Base-by-base conservation (phyloP, 64 coral and sea anemone species). In the Montipora foliosa region DNA sequence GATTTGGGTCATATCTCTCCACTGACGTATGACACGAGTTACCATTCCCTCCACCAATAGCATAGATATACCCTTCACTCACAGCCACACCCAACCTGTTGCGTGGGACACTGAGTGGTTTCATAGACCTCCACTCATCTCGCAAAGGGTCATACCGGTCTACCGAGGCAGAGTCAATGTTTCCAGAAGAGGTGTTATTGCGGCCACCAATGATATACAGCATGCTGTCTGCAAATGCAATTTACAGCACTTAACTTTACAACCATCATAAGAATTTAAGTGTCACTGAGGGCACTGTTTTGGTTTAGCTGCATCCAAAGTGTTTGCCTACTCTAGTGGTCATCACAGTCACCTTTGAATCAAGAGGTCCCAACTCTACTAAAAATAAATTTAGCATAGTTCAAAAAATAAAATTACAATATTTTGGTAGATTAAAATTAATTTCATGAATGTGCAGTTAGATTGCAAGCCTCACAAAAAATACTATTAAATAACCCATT, bases 181-280 rank as follows among this genome's bases (percentile, higher is more conserved):
- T 93, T 1, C 95, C 95, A 55, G 78, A 89, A 16, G 74, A 55
- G 15, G 91, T 89, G 87, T 96, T 96, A 29, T 88, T 96, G 6
- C 95, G 91, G 11, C 95, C 95, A 70, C 95, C 95, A 71, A 96
- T 90, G 17, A 96, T 83, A 52, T 93, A 96, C 72, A 96, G 72
- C 95, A 96, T 96, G 45, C 75, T 92, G 67, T 81, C 95, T 96
- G 59, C 4, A 13, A 67, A 77, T 46, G 49, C 11, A 74, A 52
- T 25, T 81, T 51, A 13, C 49, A 22, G 44, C 14, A 6, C 21
- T 13, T 13, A 52, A 61, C 5, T 82, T 57, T 57, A 57, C 11
- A 8, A 8, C 53, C 37, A 37, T 37, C 37, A 37, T 37, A 37
- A 37, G 37, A 37, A 37, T 37, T 37, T 37, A 37, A 37, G 37